These are phyloP conservation scores for Eutrigla gurnardus DNA, from an alignment of 2,797 vertebrate genomes.

Conservation along the genomic window DNA sequence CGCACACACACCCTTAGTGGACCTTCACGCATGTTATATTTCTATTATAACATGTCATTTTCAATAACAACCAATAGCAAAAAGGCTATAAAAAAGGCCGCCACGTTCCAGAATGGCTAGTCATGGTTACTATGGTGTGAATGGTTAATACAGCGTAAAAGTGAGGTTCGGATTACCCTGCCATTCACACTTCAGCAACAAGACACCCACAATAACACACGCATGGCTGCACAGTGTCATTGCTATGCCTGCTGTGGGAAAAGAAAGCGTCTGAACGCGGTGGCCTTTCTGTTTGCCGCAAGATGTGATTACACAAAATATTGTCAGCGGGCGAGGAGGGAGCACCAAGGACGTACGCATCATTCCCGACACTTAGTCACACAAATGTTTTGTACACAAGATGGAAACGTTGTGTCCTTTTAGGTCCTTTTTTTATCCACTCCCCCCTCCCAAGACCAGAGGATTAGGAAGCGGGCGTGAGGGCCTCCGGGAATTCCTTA, in stretches of 20 bases:
- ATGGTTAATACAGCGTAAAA: background rate
- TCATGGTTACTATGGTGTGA: background rate
- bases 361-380: constrained; percentile 57
- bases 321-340: constrained; percentile 38
- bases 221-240: constrained; percentile 23
- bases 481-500: constrained; percentile 57
- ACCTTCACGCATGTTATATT: too few relatives aligned
- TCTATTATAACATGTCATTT: too few relatives aligned
- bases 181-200: constrained; percentile 40
- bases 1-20: too few relatives aligned
- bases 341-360: constrained; percentile 39
- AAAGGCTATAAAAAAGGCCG: too few relatives aligned
- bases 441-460: constrained; percentile 62
- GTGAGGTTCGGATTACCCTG: constrained; percentile 27
- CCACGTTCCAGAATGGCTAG: too few relatives aligned
- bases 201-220: constrained; percentile 43
- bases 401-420: constrained; percentile 42
- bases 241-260: constrained; percentile 34
- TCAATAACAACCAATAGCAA: too few relatives aligned
- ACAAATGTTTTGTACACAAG: constrained; percentile 55
- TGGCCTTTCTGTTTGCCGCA: constrained; percentile 43
- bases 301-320: constrained; percentile 59
- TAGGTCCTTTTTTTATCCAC: constrained; percentile 48
- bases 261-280: constrained; percentile 23
- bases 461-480: constrained; percentile 56